phyloP scores from a whole-genome alignment of 2,113 vertebrate species.

The Dasyprocta punctata region DNA sequence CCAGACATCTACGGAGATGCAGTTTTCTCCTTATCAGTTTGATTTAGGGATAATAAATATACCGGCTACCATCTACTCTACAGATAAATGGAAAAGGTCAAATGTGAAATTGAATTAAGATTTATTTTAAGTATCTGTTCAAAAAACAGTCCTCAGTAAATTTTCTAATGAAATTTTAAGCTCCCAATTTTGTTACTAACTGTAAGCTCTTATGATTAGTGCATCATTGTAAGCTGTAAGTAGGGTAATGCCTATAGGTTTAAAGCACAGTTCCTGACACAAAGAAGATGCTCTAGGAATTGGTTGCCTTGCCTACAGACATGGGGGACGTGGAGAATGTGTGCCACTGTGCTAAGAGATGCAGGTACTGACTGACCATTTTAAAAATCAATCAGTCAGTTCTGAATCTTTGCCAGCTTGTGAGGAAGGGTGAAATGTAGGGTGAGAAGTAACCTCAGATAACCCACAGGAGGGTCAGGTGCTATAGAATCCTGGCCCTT shows the following conservation, averaged over 20 bases:
- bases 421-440: constrained; percentile 1
- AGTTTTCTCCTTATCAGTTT: background rate
- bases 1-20: background rate
- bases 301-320: background rate
- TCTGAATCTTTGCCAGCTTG: constrained; percentile 19
- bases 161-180: background rate
- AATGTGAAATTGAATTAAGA: constrained; percentile 10
- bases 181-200: background rate
- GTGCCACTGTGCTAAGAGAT: background rate
- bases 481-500: background rate
- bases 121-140: background rate
- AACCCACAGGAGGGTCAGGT: background rate
- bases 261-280: background rate
- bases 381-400: background rate
- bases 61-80: background rate
- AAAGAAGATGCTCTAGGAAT: background rate
- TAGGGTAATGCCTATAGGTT: background rate
- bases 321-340: background rate
- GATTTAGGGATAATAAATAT: background rate
- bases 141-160: constrained; percentile 19
- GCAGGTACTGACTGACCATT: background rate
- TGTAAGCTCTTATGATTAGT: background rate
- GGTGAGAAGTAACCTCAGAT: background rate
- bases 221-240: background rate
- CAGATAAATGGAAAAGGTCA: background rate